These are phyloP conservation scores for Siniperca scherzeri DNA, from an alignment of 2,797 vertebrate genomes.

Conservation along the genomic window DNA sequence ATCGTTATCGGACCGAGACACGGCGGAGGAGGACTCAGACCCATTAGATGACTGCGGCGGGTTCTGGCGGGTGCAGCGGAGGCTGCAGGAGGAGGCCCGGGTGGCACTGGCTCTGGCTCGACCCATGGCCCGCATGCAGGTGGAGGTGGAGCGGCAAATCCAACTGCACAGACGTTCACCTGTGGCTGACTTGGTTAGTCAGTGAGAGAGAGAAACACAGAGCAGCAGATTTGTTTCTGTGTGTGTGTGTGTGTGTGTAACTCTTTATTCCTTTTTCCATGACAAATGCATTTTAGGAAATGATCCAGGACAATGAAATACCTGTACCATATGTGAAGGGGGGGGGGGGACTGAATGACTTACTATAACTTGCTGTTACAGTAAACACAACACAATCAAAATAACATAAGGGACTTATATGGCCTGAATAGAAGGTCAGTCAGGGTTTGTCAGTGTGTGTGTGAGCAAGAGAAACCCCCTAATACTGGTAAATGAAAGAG, in stretches of 20 bases:
- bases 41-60: slow-evolving; percentile 95
- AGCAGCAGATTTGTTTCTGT: slow-evolving; percentile 8
- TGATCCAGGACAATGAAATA: slow-evolving; percentile 2
- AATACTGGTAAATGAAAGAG: slow-evolving; percentile 14
- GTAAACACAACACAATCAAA: slow-evolving; percentile 41
- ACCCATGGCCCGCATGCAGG: slow-evolving; percentile 99
- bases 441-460: slow-evolving; percentile 13
- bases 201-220: slow-evolving; percentile 1
- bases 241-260: neutral
- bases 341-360: neutral
- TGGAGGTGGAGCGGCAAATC: slow-evolving; percentile 98
- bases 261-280: neutral
- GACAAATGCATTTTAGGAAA: slow-evolving; percentile 3
- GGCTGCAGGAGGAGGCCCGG: slow-evolving; percentile 95
- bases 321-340: neutral
- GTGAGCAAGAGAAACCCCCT: slow-evolving; percentile 52
- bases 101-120: slow-evolving; percentile 96
- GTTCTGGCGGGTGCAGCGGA: slow-evolving; percentile 94
- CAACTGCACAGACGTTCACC: slow-evolving; percentile 94
- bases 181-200: slow-evolving; percentile 94
- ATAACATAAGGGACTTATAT: slow-evolving; percentile 32
- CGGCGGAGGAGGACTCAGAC: slow-evolving; percentile 95
- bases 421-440: slow-evolving; percentile 36
- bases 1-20: slow-evolving; percentile 96
- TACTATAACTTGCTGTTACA: slow-evolving; percentile 23